Conservation (phyloP, 1,140 invertebrate species). For the Drosophila baimaii region DNA sequence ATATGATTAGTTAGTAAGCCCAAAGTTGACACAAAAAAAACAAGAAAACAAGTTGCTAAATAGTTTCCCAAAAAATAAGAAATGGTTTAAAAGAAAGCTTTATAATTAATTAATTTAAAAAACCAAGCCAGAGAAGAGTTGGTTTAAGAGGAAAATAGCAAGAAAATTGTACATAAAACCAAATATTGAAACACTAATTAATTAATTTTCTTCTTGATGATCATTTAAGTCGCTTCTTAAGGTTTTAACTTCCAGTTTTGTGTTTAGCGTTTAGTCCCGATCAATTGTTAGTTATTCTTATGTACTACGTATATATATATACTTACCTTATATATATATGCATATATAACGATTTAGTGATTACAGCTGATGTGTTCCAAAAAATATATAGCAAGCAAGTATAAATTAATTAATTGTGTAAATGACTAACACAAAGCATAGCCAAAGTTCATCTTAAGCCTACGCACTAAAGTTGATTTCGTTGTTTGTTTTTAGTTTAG, state of each 20-base stretch:
- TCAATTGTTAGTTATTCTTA: slow-evolving; percentile 47
- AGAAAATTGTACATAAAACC: slow-evolving; percentile 56
- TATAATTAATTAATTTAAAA: slow-evolving; percentile 52
- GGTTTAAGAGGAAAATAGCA: slow-evolving; percentile 8
- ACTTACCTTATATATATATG: slow-evolving; percentile 11
- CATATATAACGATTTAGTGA: slow-evolving; percentile 38
- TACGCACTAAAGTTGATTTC: slow-evolving; percentile 26
- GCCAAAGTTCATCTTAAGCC: slow-evolving; percentile 67
- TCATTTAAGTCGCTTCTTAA: slow-evolving; percentile 41
- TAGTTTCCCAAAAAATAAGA: slow-evolving; percentile 18
- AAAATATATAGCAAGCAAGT: slow-evolving; percentile 51
- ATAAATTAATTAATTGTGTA: slow-evolving; percentile 56
- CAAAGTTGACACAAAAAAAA: slow-evolving; percentile 37
- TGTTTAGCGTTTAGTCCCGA: slow-evolving; percentile 41
- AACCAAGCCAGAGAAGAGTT: slow-evolving; percentile 12
- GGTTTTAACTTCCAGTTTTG: slow-evolving; percentile 44
- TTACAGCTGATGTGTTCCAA: slow-evolving; percentile 75
- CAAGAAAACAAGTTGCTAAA: slow-evolving; percentile 21
- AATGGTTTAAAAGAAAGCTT: slow-evolving; percentile 70
- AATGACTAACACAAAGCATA: slow-evolving; percentile 59
- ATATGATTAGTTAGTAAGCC: slow-evolving; percentile 50
- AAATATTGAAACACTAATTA: slow-evolving; percentile 19
- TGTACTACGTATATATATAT: slow-evolving; percentile 18
- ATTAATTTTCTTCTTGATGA: slow-evolving; percentile 22
- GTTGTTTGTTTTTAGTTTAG: slow-evolving; percentile 67